phyloP scores from a whole-genome alignment of 2,797 vertebrate genomes.

The Serranus cabrilla region DNA sequence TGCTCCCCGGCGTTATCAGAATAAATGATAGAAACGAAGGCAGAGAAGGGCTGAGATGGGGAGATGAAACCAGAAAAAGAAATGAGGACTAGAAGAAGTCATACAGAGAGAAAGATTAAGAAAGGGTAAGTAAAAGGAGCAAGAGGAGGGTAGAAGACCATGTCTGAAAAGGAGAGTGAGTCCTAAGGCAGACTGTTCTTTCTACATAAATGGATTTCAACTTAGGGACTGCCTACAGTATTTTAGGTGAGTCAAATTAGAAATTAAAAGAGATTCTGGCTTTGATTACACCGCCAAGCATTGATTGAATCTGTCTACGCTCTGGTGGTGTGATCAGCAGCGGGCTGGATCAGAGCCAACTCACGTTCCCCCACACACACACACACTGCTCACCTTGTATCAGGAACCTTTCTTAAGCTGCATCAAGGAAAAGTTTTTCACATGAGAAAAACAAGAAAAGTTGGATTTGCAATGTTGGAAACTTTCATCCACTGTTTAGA shows the following conservation, averaged over 20 bases:
- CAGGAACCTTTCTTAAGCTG: constrained; percentile 12
- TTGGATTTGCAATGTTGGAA: background rate
- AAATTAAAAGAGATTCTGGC: constrained; percentile 52
- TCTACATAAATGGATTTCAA: constrained; percentile 55
- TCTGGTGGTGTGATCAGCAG: constrained; percentile 32
- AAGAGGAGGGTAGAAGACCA: background rate
- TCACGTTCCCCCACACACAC: background rate
- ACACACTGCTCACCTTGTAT: constrained; percentile 15
- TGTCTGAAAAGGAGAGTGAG: constrained; percentile 25
- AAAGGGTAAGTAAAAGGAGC: constrained; percentile 6
- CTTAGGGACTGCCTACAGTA: constrained; percentile 38
- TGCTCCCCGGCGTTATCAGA: background rate
- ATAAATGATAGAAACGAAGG: background rate
- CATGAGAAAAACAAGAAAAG: constrained; percentile 1
- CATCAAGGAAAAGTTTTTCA: constrained; percentile 14
- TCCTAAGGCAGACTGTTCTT: constrained; percentile 31
- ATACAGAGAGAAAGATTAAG: background rate
- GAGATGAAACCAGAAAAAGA: constrained; percentile 12
- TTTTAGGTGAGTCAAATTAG: constrained; percentile 61
- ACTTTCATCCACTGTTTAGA: background rate
- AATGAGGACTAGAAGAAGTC: background rate
- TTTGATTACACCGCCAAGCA: constrained; percentile 48
- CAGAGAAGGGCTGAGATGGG: background rate
- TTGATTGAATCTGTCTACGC: constrained; percentile 52
- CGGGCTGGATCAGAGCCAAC: constrained; percentile 11